phyloP scores from a whole-genome alignment of 2,888 invertebrate species.

The Hetaerina titia region DNA sequence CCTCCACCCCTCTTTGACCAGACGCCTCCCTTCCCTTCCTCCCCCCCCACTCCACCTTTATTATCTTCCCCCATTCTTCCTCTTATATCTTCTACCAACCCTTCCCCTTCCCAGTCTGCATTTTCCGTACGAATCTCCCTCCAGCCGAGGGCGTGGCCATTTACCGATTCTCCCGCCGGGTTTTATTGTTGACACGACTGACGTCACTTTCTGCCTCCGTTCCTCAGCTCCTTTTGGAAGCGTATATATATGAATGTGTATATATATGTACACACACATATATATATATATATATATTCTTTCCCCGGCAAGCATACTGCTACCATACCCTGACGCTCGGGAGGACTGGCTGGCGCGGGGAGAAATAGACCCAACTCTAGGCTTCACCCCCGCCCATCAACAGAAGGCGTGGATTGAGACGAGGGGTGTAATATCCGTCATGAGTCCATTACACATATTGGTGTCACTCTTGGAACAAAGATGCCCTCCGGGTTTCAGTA shows the following conservation, averaged over 20 bases:
- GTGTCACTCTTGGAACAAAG: too few relatives aligned
- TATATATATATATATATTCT: too few relatives aligned
- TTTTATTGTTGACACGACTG: conserved; percentile 59
- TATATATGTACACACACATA: too few relatives aligned
- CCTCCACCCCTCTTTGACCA: background rate
- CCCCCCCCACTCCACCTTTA: background rate
- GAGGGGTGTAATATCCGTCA: too few relatives aligned
- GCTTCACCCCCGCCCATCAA: too few relatives aligned
- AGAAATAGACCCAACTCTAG: too few relatives aligned
- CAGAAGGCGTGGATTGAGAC: too few relatives aligned
- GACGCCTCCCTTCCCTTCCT: background rate
- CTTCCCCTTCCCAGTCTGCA: background rate
- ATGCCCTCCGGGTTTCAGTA: too few relatives aligned
- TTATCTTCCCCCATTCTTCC: background rate
- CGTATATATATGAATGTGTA: background rate
- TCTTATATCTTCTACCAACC: background rate
- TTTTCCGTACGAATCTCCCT: background rate
- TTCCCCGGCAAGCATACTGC: too few relatives aligned
- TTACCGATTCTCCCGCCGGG: conserved; percentile 34
- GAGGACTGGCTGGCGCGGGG: too few relatives aligned
- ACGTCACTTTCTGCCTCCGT: conserved; percentile 47
- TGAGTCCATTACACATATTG: too few relatives aligned
- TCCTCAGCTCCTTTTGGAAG: background rate
- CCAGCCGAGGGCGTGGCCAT: conserved; percentile 48
- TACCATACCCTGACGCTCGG: too few relatives aligned